These are phyloP conservation scores for Drosophila rellima DNA, from an alignment of 2,888 invertebrate species.

Conservation along the genomic window DNA sequence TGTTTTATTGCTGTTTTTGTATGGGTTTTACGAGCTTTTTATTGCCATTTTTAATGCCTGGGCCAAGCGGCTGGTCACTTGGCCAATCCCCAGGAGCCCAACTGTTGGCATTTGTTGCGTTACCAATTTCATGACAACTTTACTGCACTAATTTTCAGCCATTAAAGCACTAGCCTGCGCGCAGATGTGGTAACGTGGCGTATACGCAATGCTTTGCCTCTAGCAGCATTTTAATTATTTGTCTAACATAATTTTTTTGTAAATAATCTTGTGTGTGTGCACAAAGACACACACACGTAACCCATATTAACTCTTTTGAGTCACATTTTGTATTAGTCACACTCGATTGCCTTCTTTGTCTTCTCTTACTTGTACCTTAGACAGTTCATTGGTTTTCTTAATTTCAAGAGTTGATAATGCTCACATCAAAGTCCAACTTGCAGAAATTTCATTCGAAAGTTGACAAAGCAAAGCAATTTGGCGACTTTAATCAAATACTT, in stretches of 20 bases:
- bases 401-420: conserved; percentile 36
- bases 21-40: conserved; percentile 75
- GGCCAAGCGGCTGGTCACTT: conserved; percentile 62
- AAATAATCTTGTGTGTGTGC: conserved; percentile 48
- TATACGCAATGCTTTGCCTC: conserved; percentile 39
- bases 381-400: conserved; percentile 58
- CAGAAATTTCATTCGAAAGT: conserved; percentile 37
- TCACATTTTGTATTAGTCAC: conserved; percentile 53
- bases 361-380: conserved; percentile 12
- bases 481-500: conserved; percentile 62
- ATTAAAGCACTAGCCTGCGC: conserved; percentile 48
- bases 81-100: conserved; percentile 23
- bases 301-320: conserved; percentile 59
- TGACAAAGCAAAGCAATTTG: conserved; percentile 32
- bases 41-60: conserved; percentile 71
- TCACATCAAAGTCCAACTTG: conserved; percentile 58
- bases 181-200: conserved; percentile 33
- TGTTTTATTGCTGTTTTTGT: conserved; percentile 56
- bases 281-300: not conserved
- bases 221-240: conserved; percentile 64
- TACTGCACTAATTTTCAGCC: conserved; percentile 73
- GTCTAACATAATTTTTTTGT: conserved; percentile 39
- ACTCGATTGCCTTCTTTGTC: conserved; percentile 40
- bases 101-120: conserved; percentile 42
- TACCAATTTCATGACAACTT: conserved; percentile 55